phyloP scores from a whole-genome alignment of 2,797 vertebrate genomes.

The Podarcis lilfordi region DNA sequence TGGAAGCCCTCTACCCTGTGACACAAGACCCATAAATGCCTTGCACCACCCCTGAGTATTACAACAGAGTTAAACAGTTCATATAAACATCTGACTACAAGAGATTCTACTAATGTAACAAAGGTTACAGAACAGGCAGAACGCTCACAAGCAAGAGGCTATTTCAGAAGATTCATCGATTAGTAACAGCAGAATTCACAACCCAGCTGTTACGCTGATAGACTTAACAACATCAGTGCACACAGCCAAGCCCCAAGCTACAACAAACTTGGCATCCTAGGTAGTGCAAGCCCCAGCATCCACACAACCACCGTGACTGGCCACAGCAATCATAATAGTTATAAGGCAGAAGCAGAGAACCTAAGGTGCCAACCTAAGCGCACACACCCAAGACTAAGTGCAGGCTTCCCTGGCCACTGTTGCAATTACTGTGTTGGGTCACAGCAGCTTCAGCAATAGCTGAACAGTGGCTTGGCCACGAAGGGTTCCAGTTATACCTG shows the following conservation, averaged over 20 bases:
- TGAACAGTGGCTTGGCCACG: too few species aligned
- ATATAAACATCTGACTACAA: background rate
- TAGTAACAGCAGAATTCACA: background rate
- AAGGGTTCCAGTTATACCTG: background rate
- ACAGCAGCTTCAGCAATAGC: background rate
- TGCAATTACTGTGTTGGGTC: background rate
- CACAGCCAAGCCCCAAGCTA: background rate
- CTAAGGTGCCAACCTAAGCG: too few species aligned
- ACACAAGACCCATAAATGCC: background rate
- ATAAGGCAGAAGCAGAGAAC: background rate
- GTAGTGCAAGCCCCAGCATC: background rate
- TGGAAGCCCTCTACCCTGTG: background rate
- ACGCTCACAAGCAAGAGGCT: background rate
- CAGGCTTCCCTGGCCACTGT: background rate
- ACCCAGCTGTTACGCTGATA: background rate
- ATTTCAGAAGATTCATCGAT: background rate
- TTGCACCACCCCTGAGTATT: background rate
- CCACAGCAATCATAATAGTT: background rate
- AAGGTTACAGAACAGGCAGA: background rate
- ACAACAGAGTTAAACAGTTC: background rate
- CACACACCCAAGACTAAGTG: background rate
- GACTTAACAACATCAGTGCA: background rate
- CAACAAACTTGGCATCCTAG: background rate
- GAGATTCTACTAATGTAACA: background rate
- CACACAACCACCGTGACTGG: background rate